Evolutionary conservation across 2,888 invertebrate species (phyloP).

Genomic region (Furcula furcula): DNA sequence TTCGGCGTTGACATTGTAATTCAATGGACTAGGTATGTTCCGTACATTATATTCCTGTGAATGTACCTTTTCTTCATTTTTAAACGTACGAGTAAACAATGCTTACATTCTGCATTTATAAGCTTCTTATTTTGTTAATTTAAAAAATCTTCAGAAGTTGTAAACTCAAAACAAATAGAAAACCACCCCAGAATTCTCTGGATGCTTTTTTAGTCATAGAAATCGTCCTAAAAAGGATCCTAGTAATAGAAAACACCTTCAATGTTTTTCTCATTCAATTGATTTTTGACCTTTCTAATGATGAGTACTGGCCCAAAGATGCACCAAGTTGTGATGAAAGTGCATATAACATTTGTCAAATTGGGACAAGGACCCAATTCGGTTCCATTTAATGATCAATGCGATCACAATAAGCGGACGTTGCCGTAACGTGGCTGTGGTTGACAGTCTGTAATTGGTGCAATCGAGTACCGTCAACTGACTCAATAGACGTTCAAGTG

Average conservation of each 20-base stretch:
- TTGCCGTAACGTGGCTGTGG: slow-evolving; percentile 51
- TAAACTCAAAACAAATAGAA: too few relatives aligned
- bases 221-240: too few relatives aligned
- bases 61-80: background rate
- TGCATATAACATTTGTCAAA: slow-evolving; percentile 34
- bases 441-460: slow-evolving; percentile 52
- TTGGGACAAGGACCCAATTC: slow-evolving; percentile 56
- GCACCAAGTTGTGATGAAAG: slow-evolving; percentile 22
- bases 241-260: too few relatives aligned
- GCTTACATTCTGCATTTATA: too few relatives aligned
- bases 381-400: slow-evolving; percentile 57
- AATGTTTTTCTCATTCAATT: background rate
- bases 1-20: slow-evolving; percentile 18
- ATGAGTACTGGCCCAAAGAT: background rate
- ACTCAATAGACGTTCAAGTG: slow-evolving; percentile 32
- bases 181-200: too few relatives aligned
- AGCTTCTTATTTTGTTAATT: too few relatives aligned
- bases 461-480: slow-evolving; percentile 43
- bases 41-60: too few relatives aligned
- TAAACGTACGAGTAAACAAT: background rate
- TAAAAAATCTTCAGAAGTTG: too few relatives aligned
- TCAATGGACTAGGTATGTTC: slow-evolving; percentile 8
- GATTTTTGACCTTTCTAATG: background rate
- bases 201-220: too few relatives aligned
- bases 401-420: slow-evolving; percentile 73